Evolutionary conservation across 2,797 vertebrate species (phyloP), one percentile per base, ranked within the genome.

Genomic region (Strix occidentalis): DNA sequence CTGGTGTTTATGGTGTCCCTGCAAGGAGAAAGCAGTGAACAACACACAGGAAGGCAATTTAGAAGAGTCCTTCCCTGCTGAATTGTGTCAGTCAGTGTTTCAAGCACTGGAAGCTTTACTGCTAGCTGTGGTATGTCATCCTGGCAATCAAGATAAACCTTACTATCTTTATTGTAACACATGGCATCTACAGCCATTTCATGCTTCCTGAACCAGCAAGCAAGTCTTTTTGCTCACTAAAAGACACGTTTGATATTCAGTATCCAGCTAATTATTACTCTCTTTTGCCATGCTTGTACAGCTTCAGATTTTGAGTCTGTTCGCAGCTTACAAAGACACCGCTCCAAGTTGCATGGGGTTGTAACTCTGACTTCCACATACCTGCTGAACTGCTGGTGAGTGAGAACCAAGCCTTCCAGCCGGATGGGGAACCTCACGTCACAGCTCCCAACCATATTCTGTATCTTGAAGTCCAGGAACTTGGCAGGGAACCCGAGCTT

Each of bases 401-500:
- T 99, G 53, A 99, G 98, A n/a, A 99, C 99, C 96, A 99, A 97
- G 18, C 99, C 98, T 92, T 99, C 99, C 95, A 99, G 97, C 11
- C 98, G 98, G 96, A 99, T 99, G 76, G 99, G 98, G 93, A 99
- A 99, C 88, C 98, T 99, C 41, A 99, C 99, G 1, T 99, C 99
- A 68, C 99, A 99, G 97, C 99, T 99, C 35, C 98, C 99, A 95
- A 99, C 99, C 99, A 99, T 99, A 96, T 99, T 99, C 98, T 99
- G 99, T 94, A 99, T 99, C 97, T 99, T 99, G 91, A 99, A 99
- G 97, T 99, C 99, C 61, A 99, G 97, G 97, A 99, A 99, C 94
- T 98, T 99, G 68, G 99, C 99, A 2, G 99, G 98, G 87, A 99
- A 99, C 1, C 99, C 99, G 0, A 99, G 98, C 85, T 99, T 99